Conservation (phyloP, 2,797 vertebrate species). For the Squalus acanthias region DNA sequence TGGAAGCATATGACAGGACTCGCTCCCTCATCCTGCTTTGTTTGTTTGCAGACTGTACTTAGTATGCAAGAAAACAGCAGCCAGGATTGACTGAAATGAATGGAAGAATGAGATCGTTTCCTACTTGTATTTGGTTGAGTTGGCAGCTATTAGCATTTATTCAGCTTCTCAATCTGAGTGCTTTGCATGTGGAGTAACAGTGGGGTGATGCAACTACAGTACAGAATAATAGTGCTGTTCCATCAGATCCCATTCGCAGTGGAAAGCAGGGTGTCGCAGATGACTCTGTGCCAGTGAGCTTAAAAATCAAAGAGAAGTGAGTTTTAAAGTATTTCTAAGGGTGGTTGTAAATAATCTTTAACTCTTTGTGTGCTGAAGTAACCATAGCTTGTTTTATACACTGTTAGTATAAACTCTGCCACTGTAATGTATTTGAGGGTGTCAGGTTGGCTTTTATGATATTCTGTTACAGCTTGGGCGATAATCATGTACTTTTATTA, state of each 20-base stretch:
- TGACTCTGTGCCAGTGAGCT: constrained; percentile 46
- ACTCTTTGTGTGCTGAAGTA: background rate
- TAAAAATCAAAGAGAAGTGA: background rate
- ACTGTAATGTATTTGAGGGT: background rate
- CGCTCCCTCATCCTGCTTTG: constrained; percentile 48
- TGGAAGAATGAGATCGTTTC: constrained; percentile 70
- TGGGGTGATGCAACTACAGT: constrained; percentile 58
- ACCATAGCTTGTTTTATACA: background rate
- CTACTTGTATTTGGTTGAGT: constrained; percentile 67
- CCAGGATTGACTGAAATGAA: constrained; percentile 60
- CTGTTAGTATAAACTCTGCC: background rate
- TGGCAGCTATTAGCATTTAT: constrained; percentile 61
- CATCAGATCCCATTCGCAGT: constrained; percentile 57
- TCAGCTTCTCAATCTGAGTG: constrained; percentile 69
- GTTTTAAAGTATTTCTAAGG: background rate
- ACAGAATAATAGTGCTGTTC: constrained; percentile 55
- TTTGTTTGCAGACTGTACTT: constrained; percentile 55
- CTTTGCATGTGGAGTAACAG: constrained; percentile 64
- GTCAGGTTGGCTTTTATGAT: background rate
- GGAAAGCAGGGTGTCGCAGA: constrained; percentile 49
- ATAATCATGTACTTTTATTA: background rate
- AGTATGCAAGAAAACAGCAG: constrained; percentile 67
- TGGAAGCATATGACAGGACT: constrained; percentile 58
- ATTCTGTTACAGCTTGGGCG: background rate
- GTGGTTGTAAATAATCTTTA: background rate